These are phyloP conservation scores for Drosophila nr. medialis DNA, from an alignment of 2,888 invertebrate species.

Conservation along the genomic window DNA sequence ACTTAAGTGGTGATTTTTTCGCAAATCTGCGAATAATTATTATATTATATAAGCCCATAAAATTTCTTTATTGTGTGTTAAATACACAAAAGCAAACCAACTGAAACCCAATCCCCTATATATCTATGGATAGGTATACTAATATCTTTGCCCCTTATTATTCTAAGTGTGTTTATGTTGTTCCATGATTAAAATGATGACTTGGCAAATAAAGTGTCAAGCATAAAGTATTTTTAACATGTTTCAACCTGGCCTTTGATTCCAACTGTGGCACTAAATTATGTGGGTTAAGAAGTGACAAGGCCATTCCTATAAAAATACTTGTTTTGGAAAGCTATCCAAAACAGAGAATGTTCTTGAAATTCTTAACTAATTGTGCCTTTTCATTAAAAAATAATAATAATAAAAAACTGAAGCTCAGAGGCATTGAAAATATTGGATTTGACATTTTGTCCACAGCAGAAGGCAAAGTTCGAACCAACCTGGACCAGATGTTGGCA, in stretches of 20 bases:
- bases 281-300: background rate
- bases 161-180: background rate
- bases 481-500: fast-evolving
- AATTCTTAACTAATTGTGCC: background rate
- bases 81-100: no score
- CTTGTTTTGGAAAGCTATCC: background rate
- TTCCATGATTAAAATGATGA: background rate
- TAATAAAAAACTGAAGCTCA: background rate
- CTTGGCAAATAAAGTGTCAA: background rate
- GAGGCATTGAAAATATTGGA: background rate
- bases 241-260: background rate
- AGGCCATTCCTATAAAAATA: background rate
- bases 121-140: background rate
- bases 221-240: background rate
- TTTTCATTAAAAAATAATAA: background rate
- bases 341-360: background rate
- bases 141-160: background rate
- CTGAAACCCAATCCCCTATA: background rate
- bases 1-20: background rate
- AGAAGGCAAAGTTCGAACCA: background rate
- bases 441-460: background rate
- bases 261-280: background rate
- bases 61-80: background rate
- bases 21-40: background rate
- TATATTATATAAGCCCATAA: background rate